A percentile compares a stretch with the other conserved stretches of the same genome.
These are phyloP conservation scores for rabbit (Oryctolagus cuniculus) DNA, from an alignment of 2,113 vertebrate species.

Conservation along the genomic window mOryCun1.1 NC_091439.1:10068001-10068500, in stretches of 20 bases:
- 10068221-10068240: background rate
- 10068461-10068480: too few relatives aligned
- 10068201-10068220: background rate
- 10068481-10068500: too few relatives aligned
- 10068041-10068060: background rate
- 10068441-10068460: too few relatives aligned
- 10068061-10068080: background rate
- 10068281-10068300: background rate
- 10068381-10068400: background rate
- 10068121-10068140: too few relatives aligned
- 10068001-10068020: background rate
- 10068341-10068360: background rate
- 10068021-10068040: background rate
- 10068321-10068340: background rate
- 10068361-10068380: background rate
- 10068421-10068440: too few relatives aligned
- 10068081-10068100: too few relatives aligned
- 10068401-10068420: too few relatives aligned
- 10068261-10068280: background rate
- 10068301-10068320: background rate
- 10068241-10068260: background rate
- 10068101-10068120: too few relatives aligned
- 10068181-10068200: background rate
- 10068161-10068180: background rate
- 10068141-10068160: background rate